Conservation (phyloP, 2,888 invertebrate genomes). For the Dorcus parallelipipedus region DNA sequence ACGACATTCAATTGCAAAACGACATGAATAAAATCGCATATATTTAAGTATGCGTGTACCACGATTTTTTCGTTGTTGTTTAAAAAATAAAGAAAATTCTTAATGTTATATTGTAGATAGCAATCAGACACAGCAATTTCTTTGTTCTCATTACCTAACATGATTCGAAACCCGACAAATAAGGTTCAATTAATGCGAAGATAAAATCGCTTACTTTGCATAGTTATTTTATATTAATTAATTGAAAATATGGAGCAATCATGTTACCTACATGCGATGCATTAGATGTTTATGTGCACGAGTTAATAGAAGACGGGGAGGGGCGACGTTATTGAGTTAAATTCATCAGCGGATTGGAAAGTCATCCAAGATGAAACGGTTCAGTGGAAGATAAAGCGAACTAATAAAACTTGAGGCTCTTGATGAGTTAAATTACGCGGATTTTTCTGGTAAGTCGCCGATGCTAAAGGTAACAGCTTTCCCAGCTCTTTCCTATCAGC, state of each 20-base stretch:
- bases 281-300: conserved; percentile 19
- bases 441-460: background rate
- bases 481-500: background rate
- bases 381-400: background rate
- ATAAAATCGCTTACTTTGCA: conserved; percentile 34
- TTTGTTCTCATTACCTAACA: conserved; percentile 29
- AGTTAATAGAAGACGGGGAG: conserved; percentile 17
- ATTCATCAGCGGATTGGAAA: conserved; percentile 16
- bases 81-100: conserved; percentile 9
- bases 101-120: conserved; percentile 14
- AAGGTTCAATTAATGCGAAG: conserved; percentile 24
- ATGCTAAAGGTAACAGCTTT: background rate
- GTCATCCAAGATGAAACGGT: conserved; percentile 11
- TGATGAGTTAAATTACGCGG: background rate
- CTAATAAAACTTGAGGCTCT: background rate
- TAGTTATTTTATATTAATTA: conserved; percentile 36
- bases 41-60: background rate
- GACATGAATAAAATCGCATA: background rate
- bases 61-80: background rate
- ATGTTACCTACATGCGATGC: conserved; percentile 18
- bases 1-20: too few species aligned
- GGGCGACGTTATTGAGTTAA: conserved; percentile 16
- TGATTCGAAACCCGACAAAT: conserved; percentile 32
- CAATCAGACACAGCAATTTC: conserved; percentile 20
- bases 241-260: conserved; percentile 34